A percentile compares a stretch with the other conserved stretches of the same genome.
phyloP scores from a whole-genome alignment of 2,888 invertebrate genomes.

The Atethmia centrago region DNA sequence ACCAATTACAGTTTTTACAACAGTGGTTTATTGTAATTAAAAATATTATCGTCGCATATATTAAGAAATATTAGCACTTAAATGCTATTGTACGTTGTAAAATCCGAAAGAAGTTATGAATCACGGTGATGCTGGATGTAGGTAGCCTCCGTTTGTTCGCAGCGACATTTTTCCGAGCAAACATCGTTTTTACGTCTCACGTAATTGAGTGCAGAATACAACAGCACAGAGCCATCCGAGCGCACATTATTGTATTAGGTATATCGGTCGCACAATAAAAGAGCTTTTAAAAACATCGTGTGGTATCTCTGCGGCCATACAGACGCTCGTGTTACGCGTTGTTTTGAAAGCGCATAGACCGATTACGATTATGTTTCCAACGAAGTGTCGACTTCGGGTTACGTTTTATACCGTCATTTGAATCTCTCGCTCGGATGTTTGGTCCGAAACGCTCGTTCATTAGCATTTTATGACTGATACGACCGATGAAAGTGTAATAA shows the following conservation, averaged over 20 bases:
- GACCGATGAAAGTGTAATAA: conserved; percentile 90
- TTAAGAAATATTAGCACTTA: conserved; percentile 69
- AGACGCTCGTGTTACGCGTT: conserved; percentile 86
- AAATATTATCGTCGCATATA: conserved; percentile 66
- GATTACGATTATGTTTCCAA: conserved; percentile 88
- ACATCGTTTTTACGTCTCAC: conserved; percentile 67
- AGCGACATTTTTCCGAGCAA: conserved; percentile 63
- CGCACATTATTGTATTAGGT: conserved; percentile 68
- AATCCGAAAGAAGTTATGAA: conserved; percentile 73
- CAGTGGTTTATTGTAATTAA: conserved; percentile 67
- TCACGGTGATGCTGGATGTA: conserved; percentile 68
- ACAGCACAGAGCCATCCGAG: conserved; percentile 52
- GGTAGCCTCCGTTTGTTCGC: conserved; percentile 57
- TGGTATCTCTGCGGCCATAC: conserved; percentile 83
- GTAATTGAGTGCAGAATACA: conserved; percentile 65
- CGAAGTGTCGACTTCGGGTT: conserved; percentile 90
- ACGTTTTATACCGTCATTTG: conserved; percentile 90
- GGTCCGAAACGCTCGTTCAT: conserved; percentile 89
- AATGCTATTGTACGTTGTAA: conserved; percentile 66
- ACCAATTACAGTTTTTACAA: conserved; percentile 57
- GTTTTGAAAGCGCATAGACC: conserved; percentile 89
- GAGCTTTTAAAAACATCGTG: conserved; percentile 88
- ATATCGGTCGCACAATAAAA: conserved; percentile 86
- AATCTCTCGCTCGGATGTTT: conserved; percentile 90
- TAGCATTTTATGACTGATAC: conserved; percentile 91